These are phyloP conservation scores for Rhizoglyphus robini DNA, from an alignment of 1,140 invertebrate genomes.

Conservation along the genomic window DNA sequence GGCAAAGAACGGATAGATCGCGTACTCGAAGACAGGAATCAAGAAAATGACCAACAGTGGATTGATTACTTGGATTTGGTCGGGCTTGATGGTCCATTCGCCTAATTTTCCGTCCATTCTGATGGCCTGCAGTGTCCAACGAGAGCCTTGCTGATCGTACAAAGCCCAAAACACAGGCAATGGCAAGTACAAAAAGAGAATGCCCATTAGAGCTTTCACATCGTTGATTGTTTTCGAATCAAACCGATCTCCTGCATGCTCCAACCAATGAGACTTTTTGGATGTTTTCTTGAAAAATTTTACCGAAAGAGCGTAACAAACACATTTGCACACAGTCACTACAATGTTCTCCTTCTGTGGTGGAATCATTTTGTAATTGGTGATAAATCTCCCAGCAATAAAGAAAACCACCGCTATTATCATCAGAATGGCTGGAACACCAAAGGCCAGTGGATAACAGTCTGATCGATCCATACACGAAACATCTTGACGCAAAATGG, in stretches of 20 bases:
- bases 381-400: conserved; percentile 47
- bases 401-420: conserved; percentile 51
- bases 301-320: conserved; percentile 33
- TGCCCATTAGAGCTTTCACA: conserved; percentile 52
- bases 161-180: conserved; percentile 80
- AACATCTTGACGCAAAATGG: conserved; percentile 32
- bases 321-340: conserved; percentile 55
- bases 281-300: conserved; percentile 42
- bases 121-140: conserved; percentile 76
- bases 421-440: conserved; percentile 36
- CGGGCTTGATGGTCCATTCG: conserved; percentile 49
- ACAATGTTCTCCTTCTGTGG: conserved; percentile 65
- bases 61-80: no score
- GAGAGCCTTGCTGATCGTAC: conserved; percentile 67
- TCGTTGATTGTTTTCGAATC: conserved; percentile 49
- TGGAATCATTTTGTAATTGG: conserved; percentile 56
- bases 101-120: conserved; percentile 67
- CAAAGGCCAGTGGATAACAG: conserved; percentile 35
- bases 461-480: conserved; percentile 32
- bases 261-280: no score
- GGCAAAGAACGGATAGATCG: conserved; percentile 46
- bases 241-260: conserved; percentile 52
- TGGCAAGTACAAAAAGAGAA: conserved; percentile 63
- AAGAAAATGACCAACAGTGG: conserved; percentile 65
- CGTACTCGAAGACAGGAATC: conserved; percentile 68